Base-by-base conservation (phyloP, 2,888 invertebrate species). In the Lasioglossum lativentre region DNA sequence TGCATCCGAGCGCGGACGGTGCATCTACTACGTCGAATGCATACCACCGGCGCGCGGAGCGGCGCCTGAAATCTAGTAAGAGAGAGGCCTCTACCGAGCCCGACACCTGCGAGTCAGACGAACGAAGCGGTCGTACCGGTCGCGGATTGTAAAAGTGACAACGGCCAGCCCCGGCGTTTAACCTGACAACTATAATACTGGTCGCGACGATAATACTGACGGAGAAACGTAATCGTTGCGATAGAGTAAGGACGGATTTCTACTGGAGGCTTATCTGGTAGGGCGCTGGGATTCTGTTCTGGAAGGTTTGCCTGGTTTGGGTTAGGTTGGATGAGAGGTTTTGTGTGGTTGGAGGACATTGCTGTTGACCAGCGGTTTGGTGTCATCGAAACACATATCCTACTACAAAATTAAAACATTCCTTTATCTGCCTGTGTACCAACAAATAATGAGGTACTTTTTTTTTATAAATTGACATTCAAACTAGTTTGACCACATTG, bases 71-170 rank as follows among this genome's bases (percentile, higher is more conserved):
- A 86, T 88, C 86, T 80, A 82, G 68, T 75, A n/a, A 40, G 38
- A 23, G 45, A 47, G 56, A 52, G 23, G 47, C 23, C 40, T 38
- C 2, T 6, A 34, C 34, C 19, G 66, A 23, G 72, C 14, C 71
- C 80, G 84, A 86, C 89, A 90, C 88, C 85, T 88, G 89, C 77
- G 80, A 80, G 42, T 71, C 68, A 12, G 74, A 0, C 5, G 27
- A 47, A 75, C 80, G 80, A 89, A 89, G 88, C 77, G 80, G 89
- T 89, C 76, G 76, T 85, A 88, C 87, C 89, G 79, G 87, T 90
- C 80, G 75, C 3, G 52, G 71, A 30, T 86, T 78, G 82, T 80
- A 86, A 86, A 88, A 84, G 82, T 85, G 83, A 86, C 88, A 86
- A 86, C 86, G 76, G 70, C 79, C 34, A 59, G 59, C 68, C 16